Evolutionary conservation across 2,888 invertebrate genomes (phyloP).

Genomic region (Cremastinae sp.): DNA sequence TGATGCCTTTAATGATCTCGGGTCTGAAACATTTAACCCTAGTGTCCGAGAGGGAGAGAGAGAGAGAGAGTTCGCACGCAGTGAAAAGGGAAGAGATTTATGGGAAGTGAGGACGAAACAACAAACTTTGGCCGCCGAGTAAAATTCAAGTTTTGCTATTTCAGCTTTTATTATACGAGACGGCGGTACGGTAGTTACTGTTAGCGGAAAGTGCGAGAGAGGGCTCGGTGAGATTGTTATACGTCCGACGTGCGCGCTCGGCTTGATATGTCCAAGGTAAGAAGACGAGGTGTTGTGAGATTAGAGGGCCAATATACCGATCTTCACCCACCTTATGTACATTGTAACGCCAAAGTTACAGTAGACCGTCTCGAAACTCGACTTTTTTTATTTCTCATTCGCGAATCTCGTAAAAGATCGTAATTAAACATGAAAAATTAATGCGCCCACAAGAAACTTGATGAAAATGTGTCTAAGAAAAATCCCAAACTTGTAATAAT

Average conservation of each 20-base stretch:
- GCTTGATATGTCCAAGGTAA: constrained; percentile 41
- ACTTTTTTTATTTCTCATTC: neutral
- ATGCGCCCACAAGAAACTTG: too few relatives aligned
- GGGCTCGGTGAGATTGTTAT: neutral
- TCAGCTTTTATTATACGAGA: constrained; percentile 23
- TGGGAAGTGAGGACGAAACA: constrained; percentile 19
- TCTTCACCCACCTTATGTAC: constrained; percentile 1
- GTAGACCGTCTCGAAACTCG: too few relatives aligned
- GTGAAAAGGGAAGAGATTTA: constrained; percentile 43
- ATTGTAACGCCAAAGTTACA: neutral
- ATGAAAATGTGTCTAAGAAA: too few relatives aligned
- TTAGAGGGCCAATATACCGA: constrained; percentile 48
- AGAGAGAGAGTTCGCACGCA: neutral
- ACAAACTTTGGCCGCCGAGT: constrained; percentile 40
- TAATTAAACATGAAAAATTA: too few relatives aligned
- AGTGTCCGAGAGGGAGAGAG: neutral
- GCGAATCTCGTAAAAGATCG: neutral
- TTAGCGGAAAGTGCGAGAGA: constrained; percentile 20
- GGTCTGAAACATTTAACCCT: constrained; percentile 44
- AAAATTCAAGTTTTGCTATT: constrained; percentile 51
- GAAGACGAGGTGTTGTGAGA: constrained; percentile 52
- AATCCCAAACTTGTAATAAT: too few relatives aligned
- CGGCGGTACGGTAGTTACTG: constrained; percentile 11
- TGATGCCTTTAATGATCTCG: constrained; percentile 32
- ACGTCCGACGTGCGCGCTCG: constrained; percentile 27